These are phyloP conservation scores for Lagodon rhomboides DNA, from an alignment of 2,797 vertebrate species.

Conservation along the genomic window DNA sequence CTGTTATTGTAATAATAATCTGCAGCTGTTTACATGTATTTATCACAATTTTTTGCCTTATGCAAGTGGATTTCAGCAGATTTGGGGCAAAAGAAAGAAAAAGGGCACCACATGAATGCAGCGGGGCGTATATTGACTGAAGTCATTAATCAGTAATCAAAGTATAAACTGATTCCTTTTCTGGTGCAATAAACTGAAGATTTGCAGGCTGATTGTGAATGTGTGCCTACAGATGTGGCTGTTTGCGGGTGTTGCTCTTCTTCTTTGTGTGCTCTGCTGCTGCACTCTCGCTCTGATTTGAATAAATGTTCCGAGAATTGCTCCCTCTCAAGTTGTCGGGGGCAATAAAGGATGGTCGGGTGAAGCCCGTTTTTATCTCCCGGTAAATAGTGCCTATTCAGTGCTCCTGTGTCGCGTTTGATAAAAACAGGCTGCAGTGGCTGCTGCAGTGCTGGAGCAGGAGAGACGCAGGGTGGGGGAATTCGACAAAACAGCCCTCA, in stretches of 20 bases:
- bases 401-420: conserved; percentile 2
- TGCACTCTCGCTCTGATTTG: conserved; percentile 24
- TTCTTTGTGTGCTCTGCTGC: conserved; percentile 7
- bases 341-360: not conserved
- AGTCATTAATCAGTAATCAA: not conserved
- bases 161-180: not conserved
- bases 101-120: too few relatives aligned
- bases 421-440: conserved; percentile 37
- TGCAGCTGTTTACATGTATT: too few relatives aligned
- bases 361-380: conserved; percentile 21
- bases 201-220: conserved; percentile 12
- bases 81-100: too few relatives aligned
- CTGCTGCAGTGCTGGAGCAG: conserved; percentile 29
- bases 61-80: too few relatives aligned
- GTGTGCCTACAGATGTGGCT: not conserved
- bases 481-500: conserved; percentile 32
- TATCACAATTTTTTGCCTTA: too few relatives aligned
- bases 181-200: not conserved
- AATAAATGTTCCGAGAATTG: conserved; percentile 26
- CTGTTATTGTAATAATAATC: not conserved
- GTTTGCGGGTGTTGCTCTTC: conserved; percentile 4
- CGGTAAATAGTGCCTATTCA: conserved; percentile 15
- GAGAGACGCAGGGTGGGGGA: conserved; percentile 1
- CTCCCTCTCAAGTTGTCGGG: conserved; percentile 30
- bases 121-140: not conserved